phyloP scores from a whole-genome alignment of 2,113 vertebrate species.

The Thymallus thymallus region DNA sequence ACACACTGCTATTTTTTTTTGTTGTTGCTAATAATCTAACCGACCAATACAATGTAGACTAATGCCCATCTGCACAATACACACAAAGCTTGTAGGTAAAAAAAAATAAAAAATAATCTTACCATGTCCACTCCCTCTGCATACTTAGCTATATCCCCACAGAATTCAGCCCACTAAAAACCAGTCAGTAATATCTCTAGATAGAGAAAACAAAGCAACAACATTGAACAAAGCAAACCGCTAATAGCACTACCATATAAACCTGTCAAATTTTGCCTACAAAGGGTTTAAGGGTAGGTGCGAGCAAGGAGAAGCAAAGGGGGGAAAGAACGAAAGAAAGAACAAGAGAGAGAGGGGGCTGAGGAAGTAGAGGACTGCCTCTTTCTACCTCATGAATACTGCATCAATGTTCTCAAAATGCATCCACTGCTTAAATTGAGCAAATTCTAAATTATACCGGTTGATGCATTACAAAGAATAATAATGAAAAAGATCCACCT shows the following conservation, averaged over 20 bases:
- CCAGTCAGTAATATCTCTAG: neutral
- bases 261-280: conserved; percentile 37
- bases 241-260: neutral
- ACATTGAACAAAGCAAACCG: neutral
- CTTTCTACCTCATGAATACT: conserved; percentile 70
- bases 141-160: neutral
- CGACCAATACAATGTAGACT: neutral
- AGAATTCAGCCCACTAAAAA: neutral
- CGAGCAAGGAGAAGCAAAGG: conserved; percentile 5
- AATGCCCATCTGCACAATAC: neutral
- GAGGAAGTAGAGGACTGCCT: conserved; percentile 9
- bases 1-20: neutral
- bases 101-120: neutral
- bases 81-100: neutral
- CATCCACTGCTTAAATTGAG: conserved; percentile 42
- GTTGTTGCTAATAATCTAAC: neutral
- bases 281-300: conserved; percentile 20
- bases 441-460: conserved; percentile 37
- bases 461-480: neutral
- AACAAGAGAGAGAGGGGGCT: conserved; percentile 12
- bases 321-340: neutral
- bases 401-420: conserved; percentile 67
- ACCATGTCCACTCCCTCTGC: conserved; percentile 1
- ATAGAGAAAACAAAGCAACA: neutral
- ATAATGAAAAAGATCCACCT: neutral